phyloP scores from a whole-genome alignment of 2,888 invertebrate species.

The Pterostichus madidus region DNA sequence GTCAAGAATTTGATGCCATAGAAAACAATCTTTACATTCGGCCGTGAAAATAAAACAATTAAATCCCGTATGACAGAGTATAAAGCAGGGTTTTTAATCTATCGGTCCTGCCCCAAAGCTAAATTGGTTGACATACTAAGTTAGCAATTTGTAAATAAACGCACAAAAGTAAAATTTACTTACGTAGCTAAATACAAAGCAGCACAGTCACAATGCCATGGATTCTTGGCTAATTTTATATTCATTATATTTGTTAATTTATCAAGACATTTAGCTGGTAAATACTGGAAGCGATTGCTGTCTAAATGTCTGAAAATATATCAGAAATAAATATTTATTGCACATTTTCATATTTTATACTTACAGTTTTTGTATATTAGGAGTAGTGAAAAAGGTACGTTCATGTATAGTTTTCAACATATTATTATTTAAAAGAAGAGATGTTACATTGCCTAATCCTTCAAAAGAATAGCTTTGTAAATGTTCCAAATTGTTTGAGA shows the following conservation, averaged over 20 bases:
- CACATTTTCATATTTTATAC: slow-evolving; percentile 73
- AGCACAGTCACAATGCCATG: slow-evolving; percentile 90
- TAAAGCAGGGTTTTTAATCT: too few relatives aligned
- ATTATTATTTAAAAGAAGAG: slow-evolving; percentile 86
- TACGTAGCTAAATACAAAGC: slow-evolving; percentile 86
- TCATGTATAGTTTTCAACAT: slow-evolving; percentile 83
- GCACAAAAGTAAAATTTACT: slow-evolving; percentile 71
- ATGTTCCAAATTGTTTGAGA: slow-evolving; percentile 84
- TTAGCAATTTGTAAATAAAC: too few relatives aligned
- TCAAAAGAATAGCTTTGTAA: slow-evolving; percentile 81
- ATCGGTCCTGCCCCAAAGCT: too few relatives aligned
- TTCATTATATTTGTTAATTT: slow-evolving; percentile 82
- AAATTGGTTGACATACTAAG: too few relatives aligned
- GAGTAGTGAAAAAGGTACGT: slow-evolving; percentile 82
- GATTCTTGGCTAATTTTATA: slow-evolving; percentile 86
- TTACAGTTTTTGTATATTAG: slow-evolving; percentile 86
- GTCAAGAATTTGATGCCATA: too few relatives aligned
- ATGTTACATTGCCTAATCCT: slow-evolving; percentile 83
- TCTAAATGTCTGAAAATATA: slow-evolving; percentile 83
- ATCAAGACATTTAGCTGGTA: slow-evolving; percentile 85
- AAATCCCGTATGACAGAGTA: too few relatives aligned
- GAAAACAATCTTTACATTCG: too few relatives aligned
- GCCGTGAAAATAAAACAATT: too few relatives aligned
- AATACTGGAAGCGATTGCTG: slow-evolving; percentile 85
- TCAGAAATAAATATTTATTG: slow-evolving; percentile 22